Percentiles rank a stretch among this genome's conserved stretches.
Conservation (phyloP, 2,888 invertebrate species). For the Acleris cristana region DNA sequence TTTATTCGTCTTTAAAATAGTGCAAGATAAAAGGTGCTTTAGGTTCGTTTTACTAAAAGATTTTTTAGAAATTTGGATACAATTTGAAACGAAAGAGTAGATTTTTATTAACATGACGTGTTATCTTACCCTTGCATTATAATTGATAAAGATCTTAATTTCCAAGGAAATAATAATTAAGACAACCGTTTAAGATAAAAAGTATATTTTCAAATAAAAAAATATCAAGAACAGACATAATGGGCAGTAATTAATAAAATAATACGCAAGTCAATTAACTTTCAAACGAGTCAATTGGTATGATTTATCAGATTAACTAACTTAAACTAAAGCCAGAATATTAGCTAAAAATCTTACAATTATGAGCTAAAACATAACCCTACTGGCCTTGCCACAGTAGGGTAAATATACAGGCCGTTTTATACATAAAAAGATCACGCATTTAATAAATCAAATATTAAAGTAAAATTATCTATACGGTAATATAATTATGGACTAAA, state of each 20-base stretch:
- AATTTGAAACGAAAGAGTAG: too few relatives aligned
- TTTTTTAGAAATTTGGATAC: too few relatives aligned
- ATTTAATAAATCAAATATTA: constrained; percentile 46
- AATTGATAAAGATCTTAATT: too few relatives aligned
- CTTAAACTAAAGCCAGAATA: constrained; percentile 48
- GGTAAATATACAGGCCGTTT: constrained; percentile 75
- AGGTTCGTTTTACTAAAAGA: too few relatives aligned
- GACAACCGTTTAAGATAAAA: constrained; percentile 58
- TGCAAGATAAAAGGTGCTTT: too few relatives aligned
- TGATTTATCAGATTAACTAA: constrained; percentile 52
- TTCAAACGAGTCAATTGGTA: constrained; percentile 59
- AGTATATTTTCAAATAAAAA: constrained; percentile 75
- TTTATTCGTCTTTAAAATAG: too few relatives aligned
- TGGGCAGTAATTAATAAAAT: constrained; percentile 70
- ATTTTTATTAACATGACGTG: too few relatives aligned
- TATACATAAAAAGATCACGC: constrained; percentile 61
- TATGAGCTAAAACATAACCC: constrained; percentile 34
- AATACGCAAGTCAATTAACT: constrained; percentile 51
- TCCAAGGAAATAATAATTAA: constrained; percentile 40
- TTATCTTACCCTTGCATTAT: too few relatives aligned
- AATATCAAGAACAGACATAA: constrained; percentile 66
- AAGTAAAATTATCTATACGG: constrained; percentile 6
- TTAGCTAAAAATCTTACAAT: constrained; percentile 31
- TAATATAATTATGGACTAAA: background rate
- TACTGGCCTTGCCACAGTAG: constrained; percentile 51